Base-by-base conservation (phyloP, 1,140 invertebrate species). In the Euura saliciscinereae region DNA sequence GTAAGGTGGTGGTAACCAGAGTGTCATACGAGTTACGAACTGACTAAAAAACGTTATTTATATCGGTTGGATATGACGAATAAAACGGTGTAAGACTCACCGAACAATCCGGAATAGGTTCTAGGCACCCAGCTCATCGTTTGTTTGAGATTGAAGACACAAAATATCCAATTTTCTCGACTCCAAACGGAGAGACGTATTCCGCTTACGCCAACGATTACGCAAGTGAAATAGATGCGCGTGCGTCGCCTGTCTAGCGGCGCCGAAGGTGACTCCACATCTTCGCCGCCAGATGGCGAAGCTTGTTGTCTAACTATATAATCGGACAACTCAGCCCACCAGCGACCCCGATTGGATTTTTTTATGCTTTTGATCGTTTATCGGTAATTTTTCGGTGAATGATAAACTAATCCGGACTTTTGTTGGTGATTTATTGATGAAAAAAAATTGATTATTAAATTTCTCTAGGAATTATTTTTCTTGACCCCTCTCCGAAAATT, bases 1-100 rank as follows among this genome's bases (percentile, higher is more conserved):
- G 73, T 83, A 84, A 83, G 78, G 13, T 67, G 8, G 66, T 8
- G 43, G 28, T 59, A 8, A 59, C 13, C 8, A n/a, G 3, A 3
- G 51, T 6, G 51, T 11, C 13, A 3, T 3, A 59, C 10, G 2
- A n/a, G 3, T n/a, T 59, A 28, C 13, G 51, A 0, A n/a, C 51
- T 59, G 8, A 6, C 8, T 3, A 59, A 59, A 11, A n/a, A 59
- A 6, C 13, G 0, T 6, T 11, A n/a, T 59, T n/a, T 59, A 59
- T 59, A 11, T 59, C 13, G 51, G 51, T 59, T 59, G 8, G 6
- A 4, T 59, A 11, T 59, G 13, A 5, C 13, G 51, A 59, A n/a
- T 59, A 11, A 59, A 59, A 3, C 3, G 5, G 13, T 6, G 8
- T 59, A 8, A 3, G 13, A 59, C 51, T 59, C 13, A 59, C 51